Evolutionary conservation across 2,888 invertebrate species (phyloP).

Genomic region (Trachelus iudaicus): DNA sequence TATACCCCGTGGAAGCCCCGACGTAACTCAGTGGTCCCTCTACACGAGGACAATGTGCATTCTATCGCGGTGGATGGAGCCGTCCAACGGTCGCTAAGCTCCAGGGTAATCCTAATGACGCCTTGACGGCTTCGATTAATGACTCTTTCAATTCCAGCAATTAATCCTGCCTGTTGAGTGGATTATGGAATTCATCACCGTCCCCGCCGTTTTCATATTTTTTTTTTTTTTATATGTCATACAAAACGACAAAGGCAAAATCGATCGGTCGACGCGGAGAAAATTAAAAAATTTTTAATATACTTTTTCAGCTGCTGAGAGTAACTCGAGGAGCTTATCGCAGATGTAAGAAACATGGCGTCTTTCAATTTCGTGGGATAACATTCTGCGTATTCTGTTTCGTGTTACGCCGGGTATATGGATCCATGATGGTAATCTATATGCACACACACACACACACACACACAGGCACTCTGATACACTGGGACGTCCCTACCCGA

Average conservation of each 20-base stretch:
- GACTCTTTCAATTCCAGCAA: constrained; percentile 32
- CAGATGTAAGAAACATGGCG: not conserved
- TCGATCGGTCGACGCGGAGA: not conserved
- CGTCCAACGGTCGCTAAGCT: constrained; percentile 8
- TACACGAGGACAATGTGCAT: not conserved
- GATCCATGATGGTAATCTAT: not conserved
- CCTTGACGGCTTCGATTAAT: constrained; percentile 35
- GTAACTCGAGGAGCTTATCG: not conserved
- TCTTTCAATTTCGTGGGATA: not conserved
- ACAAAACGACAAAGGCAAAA: not conserved
- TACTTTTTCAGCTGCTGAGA: not conserved
- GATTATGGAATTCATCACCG: not conserved
- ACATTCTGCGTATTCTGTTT: not conserved
- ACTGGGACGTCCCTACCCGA: not conserved
- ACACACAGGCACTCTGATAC: not conserved
- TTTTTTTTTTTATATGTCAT: not conserved
- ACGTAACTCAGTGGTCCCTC: not conserved
- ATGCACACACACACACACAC: not conserved
- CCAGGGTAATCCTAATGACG: constrained; percentile 37
- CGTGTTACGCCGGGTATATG: not conserved
- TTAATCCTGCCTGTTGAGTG: constrained; percentile 26
- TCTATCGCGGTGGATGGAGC: not conserved
- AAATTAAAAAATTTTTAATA: not conserved
- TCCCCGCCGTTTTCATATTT: not conserved
- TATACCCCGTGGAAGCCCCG: not conserved